Conservation (phyloP, 2,797 vertebrate species). For the Gymnothorax javanicus region DNA sequence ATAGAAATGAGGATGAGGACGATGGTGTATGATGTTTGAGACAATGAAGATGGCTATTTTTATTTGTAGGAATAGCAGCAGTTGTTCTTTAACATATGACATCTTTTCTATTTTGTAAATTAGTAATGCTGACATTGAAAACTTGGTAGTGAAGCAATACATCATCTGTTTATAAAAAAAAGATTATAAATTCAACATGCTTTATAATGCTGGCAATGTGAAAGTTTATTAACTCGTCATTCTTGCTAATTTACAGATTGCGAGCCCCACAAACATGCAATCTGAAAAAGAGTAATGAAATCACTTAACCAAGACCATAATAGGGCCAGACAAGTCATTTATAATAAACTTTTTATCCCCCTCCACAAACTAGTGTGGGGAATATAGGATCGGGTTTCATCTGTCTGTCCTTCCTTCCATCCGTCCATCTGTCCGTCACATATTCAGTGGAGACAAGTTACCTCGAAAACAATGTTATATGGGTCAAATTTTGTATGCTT, state of each 20-base stretch:
- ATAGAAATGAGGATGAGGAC: background rate
- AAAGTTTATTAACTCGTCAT: background rate
- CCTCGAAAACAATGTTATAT: too few relatives aligned
- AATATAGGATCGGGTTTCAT: too few relatives aligned
- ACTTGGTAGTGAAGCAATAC: background rate
- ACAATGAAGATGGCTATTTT: too few relatives aligned
- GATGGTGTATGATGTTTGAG: background rate
- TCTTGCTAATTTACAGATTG: conserved; percentile 10
- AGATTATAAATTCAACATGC: background rate
- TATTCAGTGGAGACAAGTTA: too few relatives aligned
- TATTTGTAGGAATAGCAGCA: background rate
- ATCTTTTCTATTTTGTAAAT: background rate
- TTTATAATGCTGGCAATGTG: background rate
- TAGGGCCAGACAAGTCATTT: conserved; percentile 7
- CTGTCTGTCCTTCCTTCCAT: too few relatives aligned
- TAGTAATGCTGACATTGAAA: background rate
- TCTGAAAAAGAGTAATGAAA: background rate
- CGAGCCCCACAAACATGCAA: background rate
- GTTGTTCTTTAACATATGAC: background rate
- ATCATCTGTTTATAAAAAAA: background rate
- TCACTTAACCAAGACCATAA: conserved; percentile 8
- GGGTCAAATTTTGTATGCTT: too few relatives aligned
- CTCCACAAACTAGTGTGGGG: too few relatives aligned
- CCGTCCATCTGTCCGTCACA: too few relatives aligned
- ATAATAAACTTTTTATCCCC: background rate